Base-by-base conservation (phyloP, 2,797 vertebrate species). In the Rhabdophis nuchalis region DNA sequence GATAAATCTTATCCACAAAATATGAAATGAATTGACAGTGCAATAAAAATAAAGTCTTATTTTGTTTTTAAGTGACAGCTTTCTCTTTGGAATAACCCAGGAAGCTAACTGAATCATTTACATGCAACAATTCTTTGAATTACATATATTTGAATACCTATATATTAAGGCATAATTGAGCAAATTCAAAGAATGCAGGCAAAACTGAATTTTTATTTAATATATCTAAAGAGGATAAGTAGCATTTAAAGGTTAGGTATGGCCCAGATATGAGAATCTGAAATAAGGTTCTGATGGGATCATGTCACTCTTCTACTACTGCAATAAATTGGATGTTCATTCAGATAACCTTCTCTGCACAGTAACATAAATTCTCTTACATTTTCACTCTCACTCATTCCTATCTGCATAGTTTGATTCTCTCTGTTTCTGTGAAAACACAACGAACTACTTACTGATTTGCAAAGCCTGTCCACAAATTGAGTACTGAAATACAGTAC, bases 281-380 rank as follows among this genome's bases (percentile, higher is more conserved):
- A 92, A 53, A 14, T 89, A 72, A 92, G 89, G 13, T 36, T 50
- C 89, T 94, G 93, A 94, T 87, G 77, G 85, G 64, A 91, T 14
- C 87, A 50, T 57, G 91, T 87, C 9, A 36, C 89, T 91, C 54
- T 92, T 89, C 36, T 8, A 46, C 64, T 87, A 25, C 20, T 88
- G 85, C 68, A 89, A 58, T 90, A 93, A 95, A 88, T n/a, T 72
- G 82, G 87, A 16, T 93, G 27, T n/a, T 93, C 94, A 92, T 92
- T 89, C 85, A 88, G 90, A 90, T 7, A 90, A 57, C 87, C 41
- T 90, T 90, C 53, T 53, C 36, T 85, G 60, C n/a, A 8, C 5
- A 87, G 0, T 27, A 41, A 82, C 0, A 2, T 92, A 94, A 93
- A 93, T 86, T 61, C 52, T 57, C 92, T 93, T 90, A 90, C 27